Base-by-base conservation (phyloP, 2,888 invertebrate species). In the Ennomos fuscantarius region DNA sequence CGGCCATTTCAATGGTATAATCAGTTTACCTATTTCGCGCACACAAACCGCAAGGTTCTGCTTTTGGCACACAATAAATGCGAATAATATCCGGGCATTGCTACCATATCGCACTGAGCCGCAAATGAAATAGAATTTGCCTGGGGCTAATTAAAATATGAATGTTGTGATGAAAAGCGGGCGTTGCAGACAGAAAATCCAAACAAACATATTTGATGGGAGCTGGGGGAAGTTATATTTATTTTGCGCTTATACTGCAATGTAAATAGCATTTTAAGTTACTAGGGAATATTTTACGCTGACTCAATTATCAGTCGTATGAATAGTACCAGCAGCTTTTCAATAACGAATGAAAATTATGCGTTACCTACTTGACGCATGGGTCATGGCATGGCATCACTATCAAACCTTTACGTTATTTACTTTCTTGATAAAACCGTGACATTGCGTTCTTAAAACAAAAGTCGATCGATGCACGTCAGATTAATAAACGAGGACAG, bases 121-220 rank as follows among this genome's bases (percentile, higher is more conserved):
- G 79, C 85, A 87, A 85, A 86, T 84, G 84, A 86, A 90, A 88
- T 86, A 84, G 73, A 82, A 86, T 84, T 79, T 84, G 80, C 78
- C 75, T 70, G 74, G 62, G 76, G 79, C 82, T 86, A 82, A 88
- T 88, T 88, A 84, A 84, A 84, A 82, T 74, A 61, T 81, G 79
- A 72, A 73, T 64, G 68, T 66, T 68, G 70, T 69, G 71, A 73
- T 78, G 74, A 76, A 79, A 78, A 78, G 72, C 73, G 68, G 67
- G 66, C 58, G 64, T 61, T 68, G 65, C 59, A 65, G 59, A 63
- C 64, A 66, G 63, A 65, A 69, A 73, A 73, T 77, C 72, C 65
- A 70, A 72, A 74, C 60, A 66, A 58, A 71, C 62, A 60, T 39
- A 46, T 65, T 59, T 68, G 45, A 65, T 63, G 47, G 63, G 44